Evolutionary conservation across 2,888 invertebrate species (phyloP).

Genomic region (Dione vanillae): DNA sequence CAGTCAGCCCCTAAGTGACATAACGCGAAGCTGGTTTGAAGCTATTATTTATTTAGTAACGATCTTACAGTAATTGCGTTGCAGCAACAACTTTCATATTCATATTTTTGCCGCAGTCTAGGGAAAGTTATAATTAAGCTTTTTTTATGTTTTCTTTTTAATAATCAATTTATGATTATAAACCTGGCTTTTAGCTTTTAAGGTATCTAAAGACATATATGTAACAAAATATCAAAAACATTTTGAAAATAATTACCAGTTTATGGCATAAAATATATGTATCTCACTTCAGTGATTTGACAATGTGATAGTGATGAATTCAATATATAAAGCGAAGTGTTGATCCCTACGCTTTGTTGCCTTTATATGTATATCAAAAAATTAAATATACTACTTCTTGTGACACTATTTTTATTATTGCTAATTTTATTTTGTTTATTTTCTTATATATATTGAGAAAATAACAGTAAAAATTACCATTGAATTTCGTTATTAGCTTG

Average conservation of each 20-base stretch:
- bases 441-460: not conserved
- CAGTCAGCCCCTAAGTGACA: conserved; percentile 12
- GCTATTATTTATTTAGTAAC: conserved; percentile 26
- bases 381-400: too few species aligned
- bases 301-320: not conserved
- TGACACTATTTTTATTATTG: too few species aligned
- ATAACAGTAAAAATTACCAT: conserved; percentile 17
- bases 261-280: not conserved
- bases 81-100: conserved; percentile 21
- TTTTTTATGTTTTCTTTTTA: conserved; percentile 11
- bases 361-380: too few species aligned
- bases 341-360: too few species aligned
- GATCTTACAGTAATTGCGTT: conserved; percentile 20
- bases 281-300: not conserved
- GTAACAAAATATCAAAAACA: not conserved
- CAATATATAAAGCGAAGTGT: too few species aligned
- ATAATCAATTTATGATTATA: not conserved
- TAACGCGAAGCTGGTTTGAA: conserved; percentile 12
- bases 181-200: not conserved
- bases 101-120: conserved; percentile 20
- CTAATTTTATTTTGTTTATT: not conserved
- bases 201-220: not conserved
- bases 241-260: not conserved
- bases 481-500: conserved; percentile 29
- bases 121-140: conserved; percentile 21